Evolutionary conservation across 35 echinoderm and acorn worm genomes (phyloP).

Genomic region (Eucidaris tribuloides): DNA sequence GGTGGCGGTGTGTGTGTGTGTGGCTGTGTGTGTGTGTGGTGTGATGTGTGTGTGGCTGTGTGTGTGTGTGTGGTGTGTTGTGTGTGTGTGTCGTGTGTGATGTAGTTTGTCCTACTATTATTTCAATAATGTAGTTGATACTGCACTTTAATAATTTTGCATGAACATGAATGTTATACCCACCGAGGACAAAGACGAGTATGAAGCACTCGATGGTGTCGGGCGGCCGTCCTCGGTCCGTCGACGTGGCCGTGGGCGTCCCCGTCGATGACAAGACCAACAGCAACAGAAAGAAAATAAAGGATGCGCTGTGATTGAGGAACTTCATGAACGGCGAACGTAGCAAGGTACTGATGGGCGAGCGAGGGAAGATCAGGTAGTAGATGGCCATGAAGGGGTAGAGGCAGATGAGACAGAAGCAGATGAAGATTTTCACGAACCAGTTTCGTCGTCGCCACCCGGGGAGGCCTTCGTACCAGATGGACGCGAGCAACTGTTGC

Average conservation of each 20-base stretch:
- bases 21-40: too few species aligned
- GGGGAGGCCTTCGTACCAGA: slow-evolving; percentile 96
- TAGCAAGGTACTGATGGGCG: slow-evolving; percentile 61
- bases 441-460: slow-evolving; percentile 76
- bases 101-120: too few species aligned
- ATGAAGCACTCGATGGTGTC: slow-evolving; percentile 61
- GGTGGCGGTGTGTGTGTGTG: too few species aligned
- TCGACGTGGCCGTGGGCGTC: not conserved
- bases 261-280: slow-evolving; percentile 73
- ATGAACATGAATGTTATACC: not conserved
- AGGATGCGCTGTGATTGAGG: slow-evolving; percentile 95
- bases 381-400: slow-evolving; percentile 84
- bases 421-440: slow-evolving; percentile 69
- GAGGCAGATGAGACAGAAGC: slow-evolving; percentile 49
- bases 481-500: slow-evolving; percentile 79
- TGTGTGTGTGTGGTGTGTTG: too few species aligned
- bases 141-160: too few species aligned
- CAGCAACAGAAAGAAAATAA: slow-evolving; percentile 77
- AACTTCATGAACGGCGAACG: slow-evolving; percentile 99
- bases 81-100: too few species aligned
- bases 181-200: slow-evolving; percentile 81
- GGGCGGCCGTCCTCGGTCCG: slow-evolving; percentile 30
- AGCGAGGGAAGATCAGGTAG: slow-evolving; percentile 87
- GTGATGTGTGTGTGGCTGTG: too few species aligned
- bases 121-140: too few species aligned